Evolutionary conservation across 1,140 invertebrate species (phyloP), one percentile per base, ranked within the genome.

Genomic region (Drosophila insularis): DNA sequence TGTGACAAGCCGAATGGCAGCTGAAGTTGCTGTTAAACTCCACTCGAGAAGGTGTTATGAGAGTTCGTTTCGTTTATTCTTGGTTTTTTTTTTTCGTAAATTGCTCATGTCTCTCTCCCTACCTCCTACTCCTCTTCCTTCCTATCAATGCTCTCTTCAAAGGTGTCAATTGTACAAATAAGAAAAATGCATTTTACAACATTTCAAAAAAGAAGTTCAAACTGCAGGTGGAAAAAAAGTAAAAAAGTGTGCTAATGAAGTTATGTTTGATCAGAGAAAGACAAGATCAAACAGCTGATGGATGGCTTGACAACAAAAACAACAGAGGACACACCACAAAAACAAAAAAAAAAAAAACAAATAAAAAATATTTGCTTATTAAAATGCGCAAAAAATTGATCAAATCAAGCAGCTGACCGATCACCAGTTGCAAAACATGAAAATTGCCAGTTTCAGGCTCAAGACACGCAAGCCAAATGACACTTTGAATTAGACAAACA

Each of bases 11-110:
- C 46, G 31, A 65, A 35, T 27, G 55, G 76, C 80, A 89, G 84
- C 82, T 89, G 82, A 82, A 82, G 80, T 68, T 63, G 80, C 55
- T 82, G 65, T 27, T 73, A 65, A 65, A 73, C 71, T 71, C 61
- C 69, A 79, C 69, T 77, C 70, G 68, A 78, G 79, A 80, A 87
- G 84, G 82, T 87, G 82, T 87, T 87, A 87, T 80, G 65, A 71
- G 79, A 63, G 71, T 37, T 37, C 35, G 35, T 37, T 37, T 37
- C 35, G 35, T 37, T 37, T 61, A 68, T 74, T 81, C 59, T 23
- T 39, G 35, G 39, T 54, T 19, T 58, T 31, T 61, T 39, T 53
- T 23, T 59, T 65, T 55, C 23, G 37, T 10, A 63, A 46, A 63
- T 63, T 62, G 68, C 72, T 78, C 70, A 73, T 76, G 74, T 71